phyloP scores from a whole-genome alignment of 2,113 vertebrate genomes.

The Alligator mississippiensis region DNA sequence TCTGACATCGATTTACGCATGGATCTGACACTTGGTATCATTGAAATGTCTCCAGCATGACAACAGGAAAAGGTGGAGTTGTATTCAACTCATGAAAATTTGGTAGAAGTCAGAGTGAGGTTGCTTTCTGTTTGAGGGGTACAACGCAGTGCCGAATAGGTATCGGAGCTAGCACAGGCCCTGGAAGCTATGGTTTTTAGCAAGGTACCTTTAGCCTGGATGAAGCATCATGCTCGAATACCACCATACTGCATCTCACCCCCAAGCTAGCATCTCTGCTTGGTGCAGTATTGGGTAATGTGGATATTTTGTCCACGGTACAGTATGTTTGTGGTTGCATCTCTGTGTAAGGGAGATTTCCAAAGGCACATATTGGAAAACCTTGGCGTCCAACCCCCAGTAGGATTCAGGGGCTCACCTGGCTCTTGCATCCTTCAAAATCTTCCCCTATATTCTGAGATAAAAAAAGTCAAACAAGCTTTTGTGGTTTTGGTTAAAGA shows the following conservation, averaged over 20 bases:
- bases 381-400: background rate
- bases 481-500: slow-evolving; percentile 52
- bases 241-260: background rate
- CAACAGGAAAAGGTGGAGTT: slow-evolving; percentile 23
- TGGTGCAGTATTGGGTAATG: no score
- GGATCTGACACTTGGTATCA: background rate
- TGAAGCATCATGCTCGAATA: slow-evolving; percentile 22
- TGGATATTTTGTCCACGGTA: background rate
- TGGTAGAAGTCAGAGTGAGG: slow-evolving; percentile 36
- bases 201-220: slow-evolving; percentile 34
- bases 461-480: slow-evolving; percentile 33
- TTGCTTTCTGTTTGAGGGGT: slow-evolving; percentile 26
- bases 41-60: background rate
- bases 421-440: slow-evolving; percentile 46
- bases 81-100: slow-evolving; percentile 19
- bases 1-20: background rate
- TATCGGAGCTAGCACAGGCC: slow-evolving; percentile 19
- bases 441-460: slow-evolving; percentile 42
- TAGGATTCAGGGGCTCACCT: background rate
- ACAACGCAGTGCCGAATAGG: slow-evolving; percentile 10
- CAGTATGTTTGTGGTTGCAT: background rate
- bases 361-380: slow-evolving; percentile 3
- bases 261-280: background rate
- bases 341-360: slow-evolving; percentile 7
- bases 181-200: slow-evolving; percentile 47